Conservation (phyloP, 1,140 invertebrate genomes). For the Rhizoglyphus robini region DNA sequence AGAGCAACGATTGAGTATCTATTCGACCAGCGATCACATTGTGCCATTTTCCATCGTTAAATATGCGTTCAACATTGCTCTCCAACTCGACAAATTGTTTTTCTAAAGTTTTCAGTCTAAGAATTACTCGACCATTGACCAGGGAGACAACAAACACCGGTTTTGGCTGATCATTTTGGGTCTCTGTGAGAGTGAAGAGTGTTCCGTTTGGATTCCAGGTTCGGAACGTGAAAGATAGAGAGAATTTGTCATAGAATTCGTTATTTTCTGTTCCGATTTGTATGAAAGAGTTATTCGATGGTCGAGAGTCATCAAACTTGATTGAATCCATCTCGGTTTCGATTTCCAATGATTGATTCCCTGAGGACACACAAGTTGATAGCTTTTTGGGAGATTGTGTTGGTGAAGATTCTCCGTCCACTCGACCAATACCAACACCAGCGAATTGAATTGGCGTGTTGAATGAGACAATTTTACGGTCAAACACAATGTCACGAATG, state of each 20-base stretch:
- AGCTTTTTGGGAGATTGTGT: background rate
- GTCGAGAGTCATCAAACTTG: background rate
- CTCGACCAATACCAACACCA: slow-evolving; percentile 55
- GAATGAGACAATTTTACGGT: slow-evolving; percentile 52
- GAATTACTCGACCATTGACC: background rate
- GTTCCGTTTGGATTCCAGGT: slow-evolving; percentile 72
- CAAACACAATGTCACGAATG: slow-evolving; percentile 63
- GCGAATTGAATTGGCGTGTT: slow-evolving; percentile 49
- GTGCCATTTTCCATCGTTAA: slow-evolving; percentile 75
- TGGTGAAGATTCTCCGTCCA: background rate
- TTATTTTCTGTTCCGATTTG: background rate
- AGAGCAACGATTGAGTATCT: too few relatives aligned
- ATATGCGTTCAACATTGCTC: slow-evolving; percentile 27
- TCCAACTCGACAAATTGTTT: background rate
- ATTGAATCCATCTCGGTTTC: background rate
- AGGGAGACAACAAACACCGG: background rate
- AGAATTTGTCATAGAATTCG: slow-evolving; percentile 37
- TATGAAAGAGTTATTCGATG: background rate
- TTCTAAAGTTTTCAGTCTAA: background rate
- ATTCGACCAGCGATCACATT: slow-evolving; percentile 46
- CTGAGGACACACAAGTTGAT: background rate
- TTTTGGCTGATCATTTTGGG: background rate
- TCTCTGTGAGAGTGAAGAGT: slow-evolving; percentile 49
- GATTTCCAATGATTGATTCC: background rate
- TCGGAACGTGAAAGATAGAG: slow-evolving; percentile 57